Evolutionary conservation across 2,113 vertebrate genomes (phyloP).

Genomic region (Baryphthengus martii): DNA sequence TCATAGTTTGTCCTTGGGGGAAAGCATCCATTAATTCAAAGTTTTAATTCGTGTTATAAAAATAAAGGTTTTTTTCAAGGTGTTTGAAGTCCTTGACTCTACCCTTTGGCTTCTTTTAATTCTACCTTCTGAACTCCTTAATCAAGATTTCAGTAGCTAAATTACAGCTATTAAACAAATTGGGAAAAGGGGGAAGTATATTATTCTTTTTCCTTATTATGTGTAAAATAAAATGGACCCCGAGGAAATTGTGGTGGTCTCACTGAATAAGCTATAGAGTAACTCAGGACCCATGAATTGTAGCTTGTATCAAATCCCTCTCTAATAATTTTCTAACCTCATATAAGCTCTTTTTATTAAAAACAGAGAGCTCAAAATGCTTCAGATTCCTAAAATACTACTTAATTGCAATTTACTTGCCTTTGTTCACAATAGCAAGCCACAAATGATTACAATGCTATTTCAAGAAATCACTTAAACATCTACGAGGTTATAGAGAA

Average conservation of each 20-base stretch:
- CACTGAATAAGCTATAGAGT: neutral
- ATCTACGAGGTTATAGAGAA: neutral
- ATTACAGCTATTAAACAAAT: constrained; percentile 26
- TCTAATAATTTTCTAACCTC: neutral
- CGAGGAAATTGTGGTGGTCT: neutral
- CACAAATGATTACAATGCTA: neutral
- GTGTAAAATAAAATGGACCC: neutral
- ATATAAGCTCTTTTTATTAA: neutral
- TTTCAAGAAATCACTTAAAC: neutral
- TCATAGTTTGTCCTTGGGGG: neutral
- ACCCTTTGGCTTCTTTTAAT: neutral
- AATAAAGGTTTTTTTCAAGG: neutral
- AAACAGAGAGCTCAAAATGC: neutral
- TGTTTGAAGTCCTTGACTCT: constrained; percentile 15
- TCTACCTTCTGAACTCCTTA: constrained; percentile 3
- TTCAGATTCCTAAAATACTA: neutral
- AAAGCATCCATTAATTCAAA: neutral
- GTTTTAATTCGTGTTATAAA: neutral
- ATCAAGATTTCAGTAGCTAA: constrained; percentile 10
- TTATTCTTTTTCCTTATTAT: neutral
- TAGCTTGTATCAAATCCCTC: neutral
- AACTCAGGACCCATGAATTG: neutral
- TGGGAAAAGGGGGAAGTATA: neutral
- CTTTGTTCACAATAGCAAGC: neutral
- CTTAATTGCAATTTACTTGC: neutral